phyloP scores from a whole-genome alignment of 2,797 vertebrate species.

The Oceanodroma leucorhoa region DNA sequence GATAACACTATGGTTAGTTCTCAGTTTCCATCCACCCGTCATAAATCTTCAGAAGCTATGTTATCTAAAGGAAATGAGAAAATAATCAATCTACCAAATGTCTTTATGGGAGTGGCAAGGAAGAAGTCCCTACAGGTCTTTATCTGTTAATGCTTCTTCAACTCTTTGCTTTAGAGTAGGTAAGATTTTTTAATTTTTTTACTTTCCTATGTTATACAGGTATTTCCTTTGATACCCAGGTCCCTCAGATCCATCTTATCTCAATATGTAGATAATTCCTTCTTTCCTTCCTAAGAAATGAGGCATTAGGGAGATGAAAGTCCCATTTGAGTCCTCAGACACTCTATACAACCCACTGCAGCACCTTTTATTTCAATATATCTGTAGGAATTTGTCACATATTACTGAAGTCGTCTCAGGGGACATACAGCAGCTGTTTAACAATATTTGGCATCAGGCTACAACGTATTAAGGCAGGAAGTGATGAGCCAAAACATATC shows the following conservation, averaged over 20 bases:
- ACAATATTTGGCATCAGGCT: slow-evolving; percentile 43
- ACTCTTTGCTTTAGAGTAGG: not conserved
- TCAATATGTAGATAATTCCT: not conserved
- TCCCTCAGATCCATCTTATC: slow-evolving; percentile 3
- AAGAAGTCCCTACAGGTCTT: not conserved
- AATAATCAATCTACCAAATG: not conserved
- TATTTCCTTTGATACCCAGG: not conserved
- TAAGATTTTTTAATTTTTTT: not conserved
- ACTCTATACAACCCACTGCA: not conserved
- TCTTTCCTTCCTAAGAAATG: not conserved
- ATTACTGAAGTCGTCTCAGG: slow-evolving; percentile 39
- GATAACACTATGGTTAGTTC: not conserved
- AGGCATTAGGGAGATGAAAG: not conserved
- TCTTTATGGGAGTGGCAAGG: not conserved
- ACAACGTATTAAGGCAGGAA: slow-evolving; percentile 25
- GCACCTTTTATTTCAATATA: not conserved
- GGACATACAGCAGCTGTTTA: slow-evolving; percentile 45
- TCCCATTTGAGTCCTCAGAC: slow-evolving; percentile 2
- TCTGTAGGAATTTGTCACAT: slow-evolving; percentile 42
- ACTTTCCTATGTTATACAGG: not conserved
- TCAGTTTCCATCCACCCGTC: not conserved
- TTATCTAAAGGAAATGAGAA: not conserved
- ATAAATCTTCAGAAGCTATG: not conserved
- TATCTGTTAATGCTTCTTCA: not conserved
- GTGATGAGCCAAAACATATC: slow-evolving; percentile 64